Percentiles rank a stretch among this genome's conserved stretches.
Evolutionary conservation across 2,888 invertebrate genomes (phyloP).

Genomic region (Phortica magna): DNA sequence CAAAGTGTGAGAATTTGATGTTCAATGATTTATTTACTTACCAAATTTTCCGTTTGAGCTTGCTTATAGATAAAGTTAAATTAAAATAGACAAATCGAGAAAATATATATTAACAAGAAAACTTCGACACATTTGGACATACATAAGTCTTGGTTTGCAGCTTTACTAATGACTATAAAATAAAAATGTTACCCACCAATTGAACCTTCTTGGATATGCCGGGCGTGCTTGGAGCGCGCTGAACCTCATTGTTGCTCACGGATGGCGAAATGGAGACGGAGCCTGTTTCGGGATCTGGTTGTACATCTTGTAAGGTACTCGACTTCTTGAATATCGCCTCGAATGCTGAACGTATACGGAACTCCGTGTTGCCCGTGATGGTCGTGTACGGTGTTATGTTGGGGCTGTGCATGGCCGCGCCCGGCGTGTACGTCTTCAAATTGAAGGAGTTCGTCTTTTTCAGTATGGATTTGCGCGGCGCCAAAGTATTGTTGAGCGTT

Average conservation of each 20-base stretch:
- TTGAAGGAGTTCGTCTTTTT: conserved; percentile 96
- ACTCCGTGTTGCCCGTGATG: conserved; percentile 93
- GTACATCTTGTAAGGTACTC: conserved; percentile 90
- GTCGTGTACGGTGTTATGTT: conserved; percentile 86
- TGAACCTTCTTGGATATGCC: conserved; percentile 92
- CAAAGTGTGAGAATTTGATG: background rate
- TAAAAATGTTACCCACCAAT: conserved; percentile 81
- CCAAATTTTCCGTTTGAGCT: conserved; percentile 71
- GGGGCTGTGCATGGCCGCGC: conserved; percentile 80
- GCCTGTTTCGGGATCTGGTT: conserved; percentile 83
- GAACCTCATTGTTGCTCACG: conserved; percentile 73
- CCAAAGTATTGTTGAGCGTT: conserved; percentile 76
- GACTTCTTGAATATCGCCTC: conserved; percentile 95
- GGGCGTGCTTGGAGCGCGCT: conserved; percentile 80
- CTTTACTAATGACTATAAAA: conserved; percentile 27
- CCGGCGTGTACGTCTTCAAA: conserved; percentile 82
- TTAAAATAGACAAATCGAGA: background rate
- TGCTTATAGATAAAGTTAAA: conserved; percentile 52
- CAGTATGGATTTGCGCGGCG: conserved; percentile 91
- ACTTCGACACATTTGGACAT: background rate
- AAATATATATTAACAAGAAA: background rate
- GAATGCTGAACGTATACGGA: conserved; percentile 90
- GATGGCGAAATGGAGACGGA: conserved; percentile 78
- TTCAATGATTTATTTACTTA: conserved; percentile 46
- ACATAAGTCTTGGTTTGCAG: background rate